Evolutionary conservation across 2,888 invertebrate genomes (phyloP).

Genomic region (Anoplius nigerrimus): DNA sequence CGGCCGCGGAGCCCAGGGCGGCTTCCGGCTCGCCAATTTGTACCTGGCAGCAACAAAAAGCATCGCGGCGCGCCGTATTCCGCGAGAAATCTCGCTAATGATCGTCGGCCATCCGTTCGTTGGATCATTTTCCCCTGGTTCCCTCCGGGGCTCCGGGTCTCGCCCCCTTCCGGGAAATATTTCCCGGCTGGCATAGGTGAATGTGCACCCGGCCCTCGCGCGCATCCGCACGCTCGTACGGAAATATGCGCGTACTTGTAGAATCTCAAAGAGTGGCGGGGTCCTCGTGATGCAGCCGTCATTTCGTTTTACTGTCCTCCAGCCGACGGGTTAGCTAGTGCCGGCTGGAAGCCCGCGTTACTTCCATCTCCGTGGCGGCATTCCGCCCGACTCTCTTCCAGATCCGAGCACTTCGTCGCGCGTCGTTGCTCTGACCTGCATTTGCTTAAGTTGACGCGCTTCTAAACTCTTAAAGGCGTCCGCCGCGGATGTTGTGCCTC

Average conservation of each 20-base stretch:
- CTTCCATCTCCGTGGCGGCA: slow-evolving; percentile 24
- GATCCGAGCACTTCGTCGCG: slow-evolving; percentile 47
- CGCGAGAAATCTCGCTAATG: too few species aligned
- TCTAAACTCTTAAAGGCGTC: slow-evolving; percentile 28
- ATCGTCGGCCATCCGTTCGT: too few species aligned
- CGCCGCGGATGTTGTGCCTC: slow-evolving; percentile 18
- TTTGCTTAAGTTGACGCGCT: slow-evolving; percentile 47
- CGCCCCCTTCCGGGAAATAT: too few species aligned
- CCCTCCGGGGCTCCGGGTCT: too few species aligned
- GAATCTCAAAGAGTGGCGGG: too few species aligned
- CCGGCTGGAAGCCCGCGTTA: slow-evolving; percentile 12
- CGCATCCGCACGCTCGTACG: not conserved
- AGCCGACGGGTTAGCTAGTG: slow-evolving; percentile 31
- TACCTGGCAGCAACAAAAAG: too few species aligned
- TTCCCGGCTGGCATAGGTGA: not conserved
- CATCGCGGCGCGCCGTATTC: too few species aligned
- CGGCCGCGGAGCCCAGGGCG: too few species aligned
- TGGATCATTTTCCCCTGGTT: too few species aligned
- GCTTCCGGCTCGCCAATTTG: too few species aligned
- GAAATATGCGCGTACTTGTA: not conserved
- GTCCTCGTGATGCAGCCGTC: slow-evolving; percentile 42
- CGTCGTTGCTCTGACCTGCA: slow-evolving; percentile 50
- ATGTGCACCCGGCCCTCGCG: slow-evolving; percentile 1
- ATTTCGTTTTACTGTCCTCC: slow-evolving; percentile 49
- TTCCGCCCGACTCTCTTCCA: slow-evolving; percentile 35